Base-by-base conservation (phyloP, 2,797 vertebrate genomes). In the Crypturellus tataupa region DNA sequence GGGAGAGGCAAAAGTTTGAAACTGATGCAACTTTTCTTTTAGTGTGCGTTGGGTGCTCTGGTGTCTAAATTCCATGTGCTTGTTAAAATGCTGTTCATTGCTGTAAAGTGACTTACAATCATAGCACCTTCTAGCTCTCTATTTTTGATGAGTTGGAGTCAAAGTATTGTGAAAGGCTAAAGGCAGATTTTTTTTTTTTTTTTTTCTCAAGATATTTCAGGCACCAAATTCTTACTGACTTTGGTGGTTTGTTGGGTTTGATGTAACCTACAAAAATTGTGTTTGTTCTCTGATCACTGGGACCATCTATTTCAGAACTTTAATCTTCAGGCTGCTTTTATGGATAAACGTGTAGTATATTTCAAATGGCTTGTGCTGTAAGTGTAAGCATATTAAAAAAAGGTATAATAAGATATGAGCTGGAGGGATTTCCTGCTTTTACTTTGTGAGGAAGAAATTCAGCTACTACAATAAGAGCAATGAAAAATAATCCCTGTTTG, bases 261-360 rank as follows among this genome's bases (percentile, higher is more conserved):
- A 85, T 86, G 27, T 72, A 84, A 84, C 63, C 59, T 81, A 63
- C 19, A 91, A 46, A 60, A 49, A 49, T 49, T 67, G 6, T 56
- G 25, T 73, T 85, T 91, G 55, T 88, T 77, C 29, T 94, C n/a
- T 95, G 68, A 93, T 93, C 69, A 69, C 59, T 92, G 96, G 96
- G 96, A 97, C 96, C 97, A 67, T 91, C 19, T 85, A 10, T 85
- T 96, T 93, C 73, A 94, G 79, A 91, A 91, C 92, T 89, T 72
- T 78, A 85, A 31, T 87, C 82, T 85, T 90, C 27, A 37, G 80
- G 65, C 79, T 94, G 82, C 47, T 72, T 95, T 49, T 49, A 65
- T 89, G 82, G 44, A 68, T 90, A 58, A 95, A 89, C 16, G 13
- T 75, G 29, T 86, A 87, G 37, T 90, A 73, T 6, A 6, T 84